Conservation (phyloP, 2,797 vertebrate species). For the Gorsachius magnificus region DNA sequence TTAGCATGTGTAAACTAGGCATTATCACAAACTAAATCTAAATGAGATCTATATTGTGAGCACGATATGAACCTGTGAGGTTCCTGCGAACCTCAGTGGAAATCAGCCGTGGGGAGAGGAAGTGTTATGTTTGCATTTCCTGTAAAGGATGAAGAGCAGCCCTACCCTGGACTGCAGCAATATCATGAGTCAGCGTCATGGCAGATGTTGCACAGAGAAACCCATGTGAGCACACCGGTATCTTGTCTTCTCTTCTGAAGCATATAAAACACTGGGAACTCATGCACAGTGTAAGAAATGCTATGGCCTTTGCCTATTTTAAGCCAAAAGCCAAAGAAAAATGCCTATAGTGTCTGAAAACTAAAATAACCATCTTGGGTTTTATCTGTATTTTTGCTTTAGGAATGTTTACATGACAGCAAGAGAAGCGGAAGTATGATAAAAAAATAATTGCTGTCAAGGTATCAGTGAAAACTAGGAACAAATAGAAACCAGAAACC, state of each 20-base stretch:
- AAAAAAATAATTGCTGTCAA: constrained; percentile 14
- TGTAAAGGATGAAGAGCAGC: not conserved
- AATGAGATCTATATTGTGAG: not conserved
- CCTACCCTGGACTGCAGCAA: not conserved
- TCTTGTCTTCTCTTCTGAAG: not conserved
- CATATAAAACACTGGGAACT: not conserved
- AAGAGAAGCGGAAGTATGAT: not conserved
- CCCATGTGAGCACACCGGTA: not conserved
- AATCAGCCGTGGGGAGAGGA: not conserved
- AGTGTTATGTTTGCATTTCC: not conserved
- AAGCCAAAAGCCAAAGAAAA: not conserved
- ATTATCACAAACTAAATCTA: not conserved
- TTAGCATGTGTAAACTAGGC: not conserved
- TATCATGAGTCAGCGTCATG: not conserved
- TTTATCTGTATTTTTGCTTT: not conserved
- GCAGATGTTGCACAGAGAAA: not conserved
- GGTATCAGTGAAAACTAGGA: constrained; percentile 1
- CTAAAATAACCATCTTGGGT: not conserved
- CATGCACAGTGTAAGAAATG: not conserved
- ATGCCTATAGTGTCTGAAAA: not conserved
- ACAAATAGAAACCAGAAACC: constrained; percentile 34
- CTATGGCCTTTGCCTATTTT: not conserved
- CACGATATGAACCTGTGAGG: accelerated
- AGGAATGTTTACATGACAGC: not conserved
- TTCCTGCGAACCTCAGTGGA: not conserved